Evolutionary conservation across 2,888 invertebrate species (phyloP), one percentile per base, ranked within the genome.

Genomic region (Mimachlamys varia): DNA sequence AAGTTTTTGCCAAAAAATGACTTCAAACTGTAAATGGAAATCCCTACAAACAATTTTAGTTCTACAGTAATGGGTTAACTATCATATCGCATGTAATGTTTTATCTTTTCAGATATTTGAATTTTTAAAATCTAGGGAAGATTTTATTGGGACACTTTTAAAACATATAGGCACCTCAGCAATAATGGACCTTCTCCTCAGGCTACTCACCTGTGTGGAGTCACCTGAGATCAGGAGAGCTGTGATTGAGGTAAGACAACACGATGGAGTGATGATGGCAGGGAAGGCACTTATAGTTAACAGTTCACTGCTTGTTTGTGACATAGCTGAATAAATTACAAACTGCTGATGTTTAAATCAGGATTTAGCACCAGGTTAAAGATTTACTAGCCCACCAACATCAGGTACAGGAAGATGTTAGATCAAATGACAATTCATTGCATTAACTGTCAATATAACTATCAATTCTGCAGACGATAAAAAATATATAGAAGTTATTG

Each of bases 131-230:
- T 97, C 98, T 92, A 98, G 98, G 96, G 98, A 98, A 95, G 98
- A 98, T 97, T 99, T 99, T 97, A 97, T 99, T 96, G 98, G 98
- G 94, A 98, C 98, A 96, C 97, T 99, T 96, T 97, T 99, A 96
- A 98, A 98, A 95, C 99, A 99, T 97, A 98, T 99, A 96, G 98
- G 98, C 95, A 99, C 99, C 89, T 99, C 99, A 44, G 99, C 99
- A 95, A 98, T 99, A 96, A 98, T 99, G 97, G 99, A 99, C 97
- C 98, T 99, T 95, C 98, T 99, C 96, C 97, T 96, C 53, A 92
- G 96, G 49, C 94, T 96, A 89, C 92, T 94, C 91, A 96, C 96
- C 12, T 96, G 96, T 94, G 98, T 99, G 90, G 98, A 98, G 96
- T 98, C 98, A 92, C 97, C 97, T 93, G 98, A 98, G 95, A 97